Evolutionary conservation across 1,140 invertebrate species (phyloP), one percentile per base, ranked within the genome.

Genomic region (Macrobrachium nipponense): DNA sequence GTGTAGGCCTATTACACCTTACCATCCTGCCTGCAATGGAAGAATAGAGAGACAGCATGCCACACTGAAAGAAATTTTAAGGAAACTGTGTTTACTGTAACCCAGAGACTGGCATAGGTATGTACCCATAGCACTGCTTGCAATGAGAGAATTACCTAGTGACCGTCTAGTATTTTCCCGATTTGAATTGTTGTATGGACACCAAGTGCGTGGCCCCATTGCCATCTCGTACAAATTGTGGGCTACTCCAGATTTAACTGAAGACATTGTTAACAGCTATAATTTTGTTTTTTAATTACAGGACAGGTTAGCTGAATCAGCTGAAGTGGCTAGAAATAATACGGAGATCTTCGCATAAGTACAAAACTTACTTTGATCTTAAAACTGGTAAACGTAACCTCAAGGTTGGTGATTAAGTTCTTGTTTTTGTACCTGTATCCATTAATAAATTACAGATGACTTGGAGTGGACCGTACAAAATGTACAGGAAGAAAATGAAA

Each of bases 1-100:
- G n/a, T n/a, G n/a, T n/a, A n/a, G n/a, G n/a, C n/a, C n/a, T n/a
- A 82, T 20, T 8, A 82, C 64, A 15, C 80, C 80, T 11, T 79
- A 62, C 27, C 62, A 66, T 68, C 79, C 64, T 43, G 66, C 36
- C 51, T 23, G 61, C 17, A 80, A 83, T 75, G 81, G 81, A 7
- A 61, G 60, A n/a, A 44, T 78, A n/a, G 73, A 84, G 58, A 75
- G 51, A n/a, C 68, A n/a, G n/a, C n/a, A 75, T 64, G 5, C 58
- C n/a, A 73, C 58, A 11, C 51, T 83, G 6, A 73, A 83, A 23
- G 43, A 70, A 27, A 27, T n/a, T 14, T 72, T 83, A 6, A 20
- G 44, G 17, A 83, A 83, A 61, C 61, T 83, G 20, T 83, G n/a
- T n/a, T 20, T n/a, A 14, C 17, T 60, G 18, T 72, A 70, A 72